phyloP scores from a whole-genome alignment of 2,888 invertebrate species.

The Polymixis lichenea region DNA sequence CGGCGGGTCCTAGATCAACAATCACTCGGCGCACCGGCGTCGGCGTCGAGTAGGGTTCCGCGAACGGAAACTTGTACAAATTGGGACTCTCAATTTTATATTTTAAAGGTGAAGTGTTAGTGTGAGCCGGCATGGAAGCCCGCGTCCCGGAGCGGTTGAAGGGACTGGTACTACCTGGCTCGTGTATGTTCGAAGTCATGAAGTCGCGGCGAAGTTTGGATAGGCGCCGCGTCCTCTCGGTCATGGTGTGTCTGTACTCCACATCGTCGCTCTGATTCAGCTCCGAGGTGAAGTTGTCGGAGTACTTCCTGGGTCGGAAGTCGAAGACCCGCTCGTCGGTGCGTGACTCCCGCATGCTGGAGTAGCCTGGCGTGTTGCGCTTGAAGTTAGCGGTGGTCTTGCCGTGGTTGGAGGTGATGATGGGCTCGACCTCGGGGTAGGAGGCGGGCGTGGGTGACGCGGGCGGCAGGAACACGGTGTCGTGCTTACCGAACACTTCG shows the following conservation, averaged over 20 bases:
- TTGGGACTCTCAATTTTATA: conserved; percentile 88
- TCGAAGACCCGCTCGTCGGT: conserved; percentile 82
- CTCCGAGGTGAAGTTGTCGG: conserved; percentile 87
- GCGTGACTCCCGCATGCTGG: conserved; percentile 87
- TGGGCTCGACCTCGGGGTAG: conserved; percentile 82
- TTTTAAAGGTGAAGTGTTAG: conserved; percentile 78
- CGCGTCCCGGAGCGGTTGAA: conserved; percentile 83
- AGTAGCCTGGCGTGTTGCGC: conserved; percentile 84
- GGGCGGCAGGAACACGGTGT: conserved; percentile 87
- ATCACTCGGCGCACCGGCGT: conserved; percentile 82
- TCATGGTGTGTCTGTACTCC: conserved; percentile 85
- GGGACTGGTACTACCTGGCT: conserved; percentile 79
- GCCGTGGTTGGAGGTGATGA: conserved; percentile 86
- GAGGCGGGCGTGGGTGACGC: conserved; percentile 81
- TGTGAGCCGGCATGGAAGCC: conserved; percentile 83
- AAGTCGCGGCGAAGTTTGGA: conserved; percentile 86
- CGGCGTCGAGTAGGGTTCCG: conserved; percentile 87
- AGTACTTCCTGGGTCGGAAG: conserved; percentile 86
- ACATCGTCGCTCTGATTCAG: conserved; percentile 86
- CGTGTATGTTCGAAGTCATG: conserved; percentile 86
- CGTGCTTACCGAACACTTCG: conserved; percentile 89
- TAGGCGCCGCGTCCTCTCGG: conserved; percentile 84
- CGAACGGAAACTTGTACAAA: conserved; percentile 88
- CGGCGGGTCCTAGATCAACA: conserved; percentile 79
- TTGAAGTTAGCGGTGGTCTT: conserved; percentile 87